Percentiles rank a stretch among this genome's conserved stretches.
Conservation (phyloP, 2,888 invertebrate species). For the Ochlodes sylvanus region DNA sequence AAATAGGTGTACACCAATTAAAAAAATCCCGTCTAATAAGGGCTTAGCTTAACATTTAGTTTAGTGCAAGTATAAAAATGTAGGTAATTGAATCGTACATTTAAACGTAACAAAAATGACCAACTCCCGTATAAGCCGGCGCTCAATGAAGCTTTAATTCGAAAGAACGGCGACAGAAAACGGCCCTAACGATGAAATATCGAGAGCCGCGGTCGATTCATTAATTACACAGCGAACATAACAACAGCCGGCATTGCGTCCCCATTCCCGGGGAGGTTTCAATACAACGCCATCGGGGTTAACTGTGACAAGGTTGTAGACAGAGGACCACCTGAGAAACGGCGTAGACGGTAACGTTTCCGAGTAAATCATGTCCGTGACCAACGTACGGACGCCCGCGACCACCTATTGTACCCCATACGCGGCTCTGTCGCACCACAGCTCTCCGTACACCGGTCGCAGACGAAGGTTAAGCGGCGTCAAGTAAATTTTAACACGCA, state of each 20-base stretch:
- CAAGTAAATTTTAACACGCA: constrained; percentile 83
- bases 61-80: too few species aligned
- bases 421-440: constrained; percentile 47
- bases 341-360: constrained; percentile 68
- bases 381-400: constrained; percentile 54
- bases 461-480: constrained; percentile 76
- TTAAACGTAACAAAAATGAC: too few species aligned
- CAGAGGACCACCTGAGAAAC: constrained; percentile 74
- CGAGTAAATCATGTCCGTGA: constrained; percentile 61
- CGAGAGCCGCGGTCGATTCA: constrained; percentile 40
- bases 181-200: constrained; percentile 30
- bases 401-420: constrained; percentile 52
- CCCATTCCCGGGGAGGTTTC: constrained; percentile 74
- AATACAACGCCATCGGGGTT: constrained; percentile 68
- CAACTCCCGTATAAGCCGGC: too few species aligned
- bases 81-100: too few species aligned
- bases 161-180: constrained; percentile 17
- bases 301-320: constrained; percentile 79
- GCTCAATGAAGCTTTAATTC: constrained; percentile 10
- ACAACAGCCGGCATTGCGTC: constrained; percentile 58
- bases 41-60: too few species aligned
- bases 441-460: constrained; percentile 58
- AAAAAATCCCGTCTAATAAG: too few species aligned
- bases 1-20: too few species aligned
- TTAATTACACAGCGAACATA: constrained; percentile 68